These are phyloP conservation scores for Apistogramma diplotaenia DNA, from an alignment of 2,113 vertebrate genomes.

Conservation along the genomic window DNA sequence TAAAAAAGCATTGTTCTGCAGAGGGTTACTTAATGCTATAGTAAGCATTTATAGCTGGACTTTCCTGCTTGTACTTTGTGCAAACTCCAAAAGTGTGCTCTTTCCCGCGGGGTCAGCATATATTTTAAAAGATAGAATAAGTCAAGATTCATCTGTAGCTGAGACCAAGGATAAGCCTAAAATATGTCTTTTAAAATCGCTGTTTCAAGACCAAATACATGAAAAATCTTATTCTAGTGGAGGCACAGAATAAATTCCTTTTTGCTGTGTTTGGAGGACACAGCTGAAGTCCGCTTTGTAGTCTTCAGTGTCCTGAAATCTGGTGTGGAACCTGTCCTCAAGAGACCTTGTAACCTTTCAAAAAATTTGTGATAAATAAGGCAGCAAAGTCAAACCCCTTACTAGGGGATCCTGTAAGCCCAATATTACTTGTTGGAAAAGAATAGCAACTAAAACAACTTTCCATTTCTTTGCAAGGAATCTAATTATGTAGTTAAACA, in stretches of 20 bases:
- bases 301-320: neutral
- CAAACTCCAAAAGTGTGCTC: neutral
- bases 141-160: neutral
- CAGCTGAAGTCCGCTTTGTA: neutral
- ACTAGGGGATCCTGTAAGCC: neutral
- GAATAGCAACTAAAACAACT: neutral
- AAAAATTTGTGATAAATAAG: neutral
- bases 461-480: neutral
- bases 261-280: neutral
- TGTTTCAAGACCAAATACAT: neutral
- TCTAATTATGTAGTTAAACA: neutral
- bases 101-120: neutral
- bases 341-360: neutral
- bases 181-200: neutral
- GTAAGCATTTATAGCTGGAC: neutral
- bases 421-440: neutral
- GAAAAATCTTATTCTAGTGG: neutral
- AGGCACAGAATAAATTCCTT: neutral
- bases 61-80: neutral
- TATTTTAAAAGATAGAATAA: neutral
- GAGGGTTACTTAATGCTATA: neutral
- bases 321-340: neutral
- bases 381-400: neutral
- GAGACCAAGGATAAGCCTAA: slow-evolving; percentile 8
- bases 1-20: neutral